These are phyloP conservation scores for Heteropelma amictum DNA, from an alignment of 2,888 invertebrate genomes.

Conservation along the genomic window DNA sequence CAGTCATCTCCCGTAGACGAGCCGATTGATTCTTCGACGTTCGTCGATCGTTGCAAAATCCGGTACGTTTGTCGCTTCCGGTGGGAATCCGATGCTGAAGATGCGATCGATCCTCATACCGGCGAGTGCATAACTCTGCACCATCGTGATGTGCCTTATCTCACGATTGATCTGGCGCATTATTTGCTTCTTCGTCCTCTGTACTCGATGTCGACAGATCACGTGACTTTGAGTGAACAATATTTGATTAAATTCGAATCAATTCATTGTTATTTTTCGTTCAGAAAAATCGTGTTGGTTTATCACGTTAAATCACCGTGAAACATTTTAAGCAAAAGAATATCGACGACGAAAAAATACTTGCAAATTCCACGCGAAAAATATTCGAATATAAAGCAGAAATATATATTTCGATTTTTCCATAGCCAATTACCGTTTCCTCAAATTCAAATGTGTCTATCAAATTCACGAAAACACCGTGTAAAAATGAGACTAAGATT, in stretches of 20 bases:
- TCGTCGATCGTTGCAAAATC: constrained; percentile 67
- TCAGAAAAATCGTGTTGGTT: too few relatives aligned
- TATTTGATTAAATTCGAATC: not conserved
- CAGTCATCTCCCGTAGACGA: constrained; percentile 56
- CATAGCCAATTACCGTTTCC: too few relatives aligned
- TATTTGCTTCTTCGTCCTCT: constrained; percentile 78
- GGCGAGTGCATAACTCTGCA: constrained; percentile 82
- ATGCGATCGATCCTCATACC: constrained; percentile 83
- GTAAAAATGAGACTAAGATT: not conserved
- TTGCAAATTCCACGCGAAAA: too few relatives aligned
- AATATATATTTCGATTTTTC: too few relatives aligned
- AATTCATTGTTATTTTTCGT: too few relatives aligned
- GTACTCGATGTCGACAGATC: constrained; percentile 83
- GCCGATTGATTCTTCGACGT: constrained; percentile 62
- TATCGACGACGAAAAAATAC: too few relatives aligned
- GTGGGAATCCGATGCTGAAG: constrained; percentile 79
- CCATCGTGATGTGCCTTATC: constrained; percentile 81
- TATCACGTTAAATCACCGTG: too few relatives aligned
- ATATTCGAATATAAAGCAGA: too few relatives aligned
- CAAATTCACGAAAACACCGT: too few relatives aligned
- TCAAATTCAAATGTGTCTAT: too few relatives aligned
- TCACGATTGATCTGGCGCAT: constrained; percentile 81
- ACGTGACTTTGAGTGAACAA: constrained; percentile 79
- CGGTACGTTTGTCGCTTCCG: constrained; percentile 61
- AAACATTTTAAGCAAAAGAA: too few relatives aligned